Conservation (phyloP, 1,140 invertebrate species). For the Leptinotarsa defecta region DNA sequence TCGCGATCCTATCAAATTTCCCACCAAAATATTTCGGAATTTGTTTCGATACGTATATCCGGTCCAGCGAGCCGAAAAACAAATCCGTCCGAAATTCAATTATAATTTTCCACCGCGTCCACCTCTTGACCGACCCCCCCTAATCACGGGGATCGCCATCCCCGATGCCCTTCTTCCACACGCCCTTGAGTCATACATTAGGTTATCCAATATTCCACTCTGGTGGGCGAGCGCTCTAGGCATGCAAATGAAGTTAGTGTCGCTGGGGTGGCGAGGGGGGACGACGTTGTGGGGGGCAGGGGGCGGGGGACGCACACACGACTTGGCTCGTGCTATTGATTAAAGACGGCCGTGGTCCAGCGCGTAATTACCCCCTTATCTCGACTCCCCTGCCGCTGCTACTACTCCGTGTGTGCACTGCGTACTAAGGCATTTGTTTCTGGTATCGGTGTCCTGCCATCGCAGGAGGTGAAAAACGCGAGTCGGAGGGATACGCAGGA, state of each 20-base stretch:
- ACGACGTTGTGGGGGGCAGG: constrained; percentile 7
- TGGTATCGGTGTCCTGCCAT: constrained; percentile 7
- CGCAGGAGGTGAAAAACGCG: background rate
- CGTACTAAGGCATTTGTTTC: constrained; percentile 26
- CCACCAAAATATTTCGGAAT: background rate
- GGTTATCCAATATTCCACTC: constrained; percentile 57
- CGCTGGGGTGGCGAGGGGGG: constrained; percentile 31
- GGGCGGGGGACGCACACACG: constrained; percentile 34
- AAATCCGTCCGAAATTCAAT: constrained; percentile 4
- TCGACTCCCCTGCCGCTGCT: constrained; percentile 27
- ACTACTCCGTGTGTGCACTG: constrained; percentile 25
- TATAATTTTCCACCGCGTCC: constrained; percentile 12
- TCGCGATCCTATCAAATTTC: background rate
- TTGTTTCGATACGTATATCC: background rate
- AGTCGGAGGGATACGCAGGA: background rate
- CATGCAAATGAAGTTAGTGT: constrained; percentile 54
- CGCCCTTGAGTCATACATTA: constrained; percentile 50
- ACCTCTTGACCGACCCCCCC: constrained; percentile 10
- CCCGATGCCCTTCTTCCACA: constrained; percentile 21
- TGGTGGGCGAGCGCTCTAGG: constrained; percentile 52
- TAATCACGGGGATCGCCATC: background rate
- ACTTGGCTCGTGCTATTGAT: constrained; percentile 54
- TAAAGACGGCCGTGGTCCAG: constrained; percentile 56
- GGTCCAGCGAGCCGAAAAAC: background rate
- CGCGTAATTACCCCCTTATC: constrained; percentile 55